Conservation (phyloP, 2,113 vertebrate genomes). For the Ondatra zibethicus region DNA sequence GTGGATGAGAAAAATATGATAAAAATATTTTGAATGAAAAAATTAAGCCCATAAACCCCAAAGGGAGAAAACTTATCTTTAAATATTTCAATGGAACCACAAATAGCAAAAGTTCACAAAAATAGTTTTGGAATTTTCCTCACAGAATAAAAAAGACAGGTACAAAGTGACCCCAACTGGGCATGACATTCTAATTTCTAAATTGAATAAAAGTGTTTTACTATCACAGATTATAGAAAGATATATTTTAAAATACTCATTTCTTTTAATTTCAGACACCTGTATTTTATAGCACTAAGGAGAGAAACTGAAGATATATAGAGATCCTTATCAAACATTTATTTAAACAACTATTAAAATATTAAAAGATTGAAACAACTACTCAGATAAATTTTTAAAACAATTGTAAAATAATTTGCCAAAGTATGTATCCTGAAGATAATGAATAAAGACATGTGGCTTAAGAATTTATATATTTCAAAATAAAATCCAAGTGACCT, state of each 20-base stretch:
- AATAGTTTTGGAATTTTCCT: not conserved
- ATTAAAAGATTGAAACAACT: not conserved
- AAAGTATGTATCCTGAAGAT: not conserved
- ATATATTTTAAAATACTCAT: not conserved
- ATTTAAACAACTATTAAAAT: conserved; percentile 22
- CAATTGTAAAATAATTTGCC: not conserved
- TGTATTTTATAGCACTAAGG: not conserved
- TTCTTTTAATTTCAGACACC: not conserved
- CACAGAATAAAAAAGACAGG: not conserved
- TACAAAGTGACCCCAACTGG: not conserved
- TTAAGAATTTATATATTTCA: not conserved
- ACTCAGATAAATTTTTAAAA: not conserved
- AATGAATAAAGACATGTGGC: not conserved
- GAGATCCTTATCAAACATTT: not conserved
- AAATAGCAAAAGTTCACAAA: not conserved
- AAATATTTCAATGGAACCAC: not conserved
- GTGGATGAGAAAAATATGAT: not conserved
- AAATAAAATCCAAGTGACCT: not conserved
- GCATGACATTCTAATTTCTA: not conserved
- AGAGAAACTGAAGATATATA: not conserved
- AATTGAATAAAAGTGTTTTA: not conserved
- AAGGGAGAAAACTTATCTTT: not conserved
- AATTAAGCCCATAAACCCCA: too few species aligned
- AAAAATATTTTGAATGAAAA: not conserved
- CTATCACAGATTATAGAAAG: not conserved